Evolutionary conservation across 2,113 vertebrate genomes (phyloP).

Genomic region (Esox niger): DNA sequence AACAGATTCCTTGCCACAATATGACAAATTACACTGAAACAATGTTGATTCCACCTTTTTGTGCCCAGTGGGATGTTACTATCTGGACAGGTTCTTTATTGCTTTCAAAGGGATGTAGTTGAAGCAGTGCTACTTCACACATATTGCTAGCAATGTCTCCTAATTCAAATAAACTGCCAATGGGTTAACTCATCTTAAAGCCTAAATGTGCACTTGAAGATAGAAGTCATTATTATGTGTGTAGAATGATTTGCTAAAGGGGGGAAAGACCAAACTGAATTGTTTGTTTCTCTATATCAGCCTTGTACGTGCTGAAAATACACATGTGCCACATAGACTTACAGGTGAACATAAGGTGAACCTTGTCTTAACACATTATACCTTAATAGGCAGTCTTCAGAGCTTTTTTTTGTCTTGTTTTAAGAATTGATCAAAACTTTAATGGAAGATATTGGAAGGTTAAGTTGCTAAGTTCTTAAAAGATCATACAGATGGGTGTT

Average conservation of each 20-base stretch:
- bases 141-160: not conserved
- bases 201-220: not conserved
- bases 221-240: not conserved
- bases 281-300: not conserved
- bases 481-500: constrained; percentile 5
- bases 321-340: not conserved
- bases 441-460: constrained; percentile 40
- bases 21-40: too few relatives aligned
- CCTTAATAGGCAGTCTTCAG: constrained; percentile 2
- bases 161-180: not conserved
- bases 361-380: not conserved
- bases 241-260: not conserved
- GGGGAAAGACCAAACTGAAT: not conserved
- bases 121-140: not conserved
- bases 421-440: constrained; percentile 37
- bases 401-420: too few relatives aligned
- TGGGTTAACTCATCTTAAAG: not conserved
- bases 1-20: too few relatives aligned
- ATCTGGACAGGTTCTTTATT: not conserved
- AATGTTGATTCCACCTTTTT: too few relatives aligned
- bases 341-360: not conserved
- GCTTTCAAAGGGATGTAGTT: not conserved
- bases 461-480: constrained; percentile 4
- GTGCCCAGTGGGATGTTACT: too few relatives aligned
- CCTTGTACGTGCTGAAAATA: not conserved